Base-by-base conservation (phyloP, 2,888 invertebrate genomes). In the Tetropium fuscum region DNA sequence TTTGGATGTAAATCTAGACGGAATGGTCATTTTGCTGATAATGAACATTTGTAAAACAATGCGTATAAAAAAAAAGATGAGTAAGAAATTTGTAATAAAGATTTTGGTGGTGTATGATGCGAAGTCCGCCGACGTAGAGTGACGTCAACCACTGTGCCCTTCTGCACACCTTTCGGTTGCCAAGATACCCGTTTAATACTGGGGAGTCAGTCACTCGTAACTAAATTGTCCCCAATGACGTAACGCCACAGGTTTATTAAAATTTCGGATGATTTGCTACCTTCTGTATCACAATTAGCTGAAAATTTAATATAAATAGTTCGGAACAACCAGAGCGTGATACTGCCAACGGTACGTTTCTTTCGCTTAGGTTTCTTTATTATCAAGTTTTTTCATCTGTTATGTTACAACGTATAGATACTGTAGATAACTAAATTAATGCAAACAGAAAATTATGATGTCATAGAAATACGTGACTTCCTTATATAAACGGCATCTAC, bases 111-210 rank as follows among this genome's bases (percentile, higher is more conserved):
- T 36, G 11, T 48, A 36, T 48, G 48, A 48, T 36, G 36, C 25
- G 7, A 48, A 48, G 38, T 36, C 47, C n/a, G 32, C n/a, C 13
- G 36, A 20, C 8, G 15, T 13, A 43, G 10, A 6, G 7, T 44
- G 27, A 44, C 25, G 25, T 44, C 44, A 30, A 2, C 3, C n/a
- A 11, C 6, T 2, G 11, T 10, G 10, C 40, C 48, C 45, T 58
- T 47, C 45, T 38, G 56, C 49, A 58, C 61, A 62, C 67, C 63
- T 63, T 51, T 30, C 57, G 20, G 68, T 68, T 68, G 65, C 68
- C 63, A 64, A 44, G 68, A 60, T 63, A 54, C 53, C 66, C 53
- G 60, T 62, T 66, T 68, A 68, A 66, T 68, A 60, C 59, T 47
- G 59, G 34, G 32, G 45, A 56, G 32, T 43, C 56, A 66, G 62